These are phyloP conservation scores for Andricus quercusramuli DNA, from an alignment of 2,888 invertebrate species.

Conservation along the genomic window DNA sequence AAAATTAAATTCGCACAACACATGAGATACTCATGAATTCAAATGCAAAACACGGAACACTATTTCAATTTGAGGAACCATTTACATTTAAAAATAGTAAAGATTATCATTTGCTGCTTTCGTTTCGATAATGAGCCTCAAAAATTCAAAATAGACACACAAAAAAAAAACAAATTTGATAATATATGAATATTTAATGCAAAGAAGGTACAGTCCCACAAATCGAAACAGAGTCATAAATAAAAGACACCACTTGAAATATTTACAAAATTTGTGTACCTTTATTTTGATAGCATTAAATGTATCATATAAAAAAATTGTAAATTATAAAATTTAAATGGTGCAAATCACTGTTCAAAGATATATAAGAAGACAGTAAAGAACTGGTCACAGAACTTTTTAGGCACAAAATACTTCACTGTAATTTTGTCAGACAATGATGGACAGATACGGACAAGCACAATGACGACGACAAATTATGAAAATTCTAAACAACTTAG, in stretches of 20 bases:
- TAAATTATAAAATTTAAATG: slow-evolving; percentile 23
- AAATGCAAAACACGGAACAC: slow-evolving; percentile 41
- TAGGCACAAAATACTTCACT: slow-evolving; percentile 25
- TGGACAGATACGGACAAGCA: slow-evolving; percentile 15
- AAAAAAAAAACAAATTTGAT: not conserved
- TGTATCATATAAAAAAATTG: slow-evolving; percentile 55
- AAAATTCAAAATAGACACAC: not conserved
- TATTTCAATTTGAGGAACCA: slow-evolving; percentile 49
- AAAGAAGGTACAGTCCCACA: slow-evolving; percentile 50
- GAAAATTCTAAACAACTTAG: not conserved
- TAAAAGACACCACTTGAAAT: slow-evolving; percentile 58
- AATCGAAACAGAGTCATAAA: slow-evolving; percentile 59
- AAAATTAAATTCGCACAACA: slow-evolving; percentile 9
- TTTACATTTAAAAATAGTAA: not conserved
- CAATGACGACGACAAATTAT: slow-evolving; percentile 1
- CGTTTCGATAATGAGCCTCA: not conserved
- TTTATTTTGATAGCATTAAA: slow-evolving; percentile 62
- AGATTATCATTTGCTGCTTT: not conserved
- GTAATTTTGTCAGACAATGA: slow-evolving; percentile 8
- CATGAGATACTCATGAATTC: slow-evolving; percentile 19
- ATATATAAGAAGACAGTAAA: slow-evolving; percentile 9
- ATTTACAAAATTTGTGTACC: slow-evolving; percentile 58
- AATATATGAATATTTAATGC: slow-evolving; percentile 40
- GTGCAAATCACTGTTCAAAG: slow-evolving; percentile 18
- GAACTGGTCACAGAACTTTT: slow-evolving; percentile 3